Base-by-base conservation (phyloP, 2,797 vertebrate species). In the Dryobates pubescens region DNA sequence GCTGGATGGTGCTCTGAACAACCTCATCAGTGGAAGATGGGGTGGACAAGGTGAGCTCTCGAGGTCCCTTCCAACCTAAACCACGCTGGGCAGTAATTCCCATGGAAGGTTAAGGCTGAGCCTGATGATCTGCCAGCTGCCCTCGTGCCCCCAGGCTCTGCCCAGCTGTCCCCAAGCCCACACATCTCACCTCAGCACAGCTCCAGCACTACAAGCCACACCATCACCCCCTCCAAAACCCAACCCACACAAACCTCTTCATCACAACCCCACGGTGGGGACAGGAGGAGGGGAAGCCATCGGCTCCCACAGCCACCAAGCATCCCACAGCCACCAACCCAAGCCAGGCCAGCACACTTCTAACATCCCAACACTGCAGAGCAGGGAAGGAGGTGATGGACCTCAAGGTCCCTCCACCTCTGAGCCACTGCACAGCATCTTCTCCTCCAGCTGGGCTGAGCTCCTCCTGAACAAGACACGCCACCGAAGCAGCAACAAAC, bases 401-500 rank as follows among this genome's bases (percentile, higher is more conserved):
- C 24, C 54, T 43, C 3, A 1, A 73, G 53, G 47, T 19, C 26
- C 9, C 53, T 23, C 30, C 3, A 1, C 13, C 59, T 29, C 63
- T 17, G n/a, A 58, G 22, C 34, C 6, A n/a, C 49, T 4, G 6
- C 10, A 14, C 68, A 61, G 2, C 24, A 67, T 7, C 27, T 45
- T 56, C 12, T 26, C 4, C 41, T 53, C 64, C 43, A 49, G 51
- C 34, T 13, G n/a, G 49, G 54, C 29, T 36, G 36, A 68, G 26
- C 51, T 5, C 7, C 0, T 3, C 54, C 81, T 1, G 7, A 18
- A 41, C 0, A 24, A 64, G 27, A 45, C 13, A 6, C 0, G 0
- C 2, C 17, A 0, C 2, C 6, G 38, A 77, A 0, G 2, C 17
- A 45, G n/a, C 8, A 1, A 17, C 2, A 0, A 72, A 69, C 7